Conservation (phyloP, 2,113 vertebrate species). For the Nothoprocta perdicaria region DNA sequence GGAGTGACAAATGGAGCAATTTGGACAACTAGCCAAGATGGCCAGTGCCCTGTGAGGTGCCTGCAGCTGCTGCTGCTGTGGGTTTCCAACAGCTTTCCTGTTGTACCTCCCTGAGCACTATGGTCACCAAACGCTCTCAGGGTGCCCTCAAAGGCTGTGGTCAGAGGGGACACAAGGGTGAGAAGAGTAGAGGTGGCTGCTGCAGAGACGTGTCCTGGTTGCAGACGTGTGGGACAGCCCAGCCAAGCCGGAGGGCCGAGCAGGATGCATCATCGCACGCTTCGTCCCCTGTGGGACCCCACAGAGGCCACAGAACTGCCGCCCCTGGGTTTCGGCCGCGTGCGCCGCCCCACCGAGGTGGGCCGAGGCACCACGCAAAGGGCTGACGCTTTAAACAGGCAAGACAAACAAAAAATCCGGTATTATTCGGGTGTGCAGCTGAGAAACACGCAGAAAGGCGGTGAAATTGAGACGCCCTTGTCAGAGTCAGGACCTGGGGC, state of each 20-base stretch:
- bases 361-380: neutral
- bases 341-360: neutral
- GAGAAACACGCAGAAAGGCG: neutral
- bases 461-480: conserved; percentile 8
- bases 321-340: neutral
- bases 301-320: neutral
- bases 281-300: neutral
- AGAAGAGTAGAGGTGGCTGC: neutral
- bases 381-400: neutral
- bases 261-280: neutral
- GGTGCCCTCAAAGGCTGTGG: neutral
- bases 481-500: conserved; percentile 24
- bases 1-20: neutral
- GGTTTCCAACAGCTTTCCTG: neutral
- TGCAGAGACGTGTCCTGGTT: neutral
- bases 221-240: neutral
- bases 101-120: neutral
- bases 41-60: neutral
- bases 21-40: neutral
- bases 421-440: neutral
- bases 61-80: neutral
- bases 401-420: neutral
- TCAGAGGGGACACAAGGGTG: neutral
- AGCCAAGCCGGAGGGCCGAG: neutral
- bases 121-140: neutral